Conservation (phyloP, 2,888 invertebrate species). For the Emmelina monodactyla region DNA sequence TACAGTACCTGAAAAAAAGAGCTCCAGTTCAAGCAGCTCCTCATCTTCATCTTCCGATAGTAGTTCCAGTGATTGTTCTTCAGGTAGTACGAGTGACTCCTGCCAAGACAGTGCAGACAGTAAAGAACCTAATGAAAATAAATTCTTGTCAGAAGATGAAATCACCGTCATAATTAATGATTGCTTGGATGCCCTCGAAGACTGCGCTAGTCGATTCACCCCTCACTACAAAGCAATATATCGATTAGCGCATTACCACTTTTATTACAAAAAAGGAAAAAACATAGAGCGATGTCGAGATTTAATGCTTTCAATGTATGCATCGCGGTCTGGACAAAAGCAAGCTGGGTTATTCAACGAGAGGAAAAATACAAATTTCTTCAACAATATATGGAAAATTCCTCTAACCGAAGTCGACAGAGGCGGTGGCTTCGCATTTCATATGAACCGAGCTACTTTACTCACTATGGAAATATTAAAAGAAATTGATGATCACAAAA, state of each 20-base stretch:
- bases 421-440: conserved; percentile 89
- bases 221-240: conserved; percentile 95
- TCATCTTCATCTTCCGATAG: conserved; percentile 57
- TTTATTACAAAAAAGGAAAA: conserved; percentile 73
- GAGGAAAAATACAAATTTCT: conserved; percentile 85
- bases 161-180: conserved; percentile 69
- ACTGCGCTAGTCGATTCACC: conserved; percentile 85
- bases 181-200: conserved; percentile 81
- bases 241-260: conserved; percentile 84
- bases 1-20: conserved; percentile 32
- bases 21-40: conserved; percentile 42
- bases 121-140: conserved; percentile 43
- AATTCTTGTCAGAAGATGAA: conserved; percentile 56
- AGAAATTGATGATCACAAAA: conserved; percentile 80
- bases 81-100: conserved; percentile 60
- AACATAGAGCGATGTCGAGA: conserved; percentile 75
- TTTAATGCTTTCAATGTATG: conserved; percentile 74
- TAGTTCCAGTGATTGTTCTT: conserved; percentile 65
- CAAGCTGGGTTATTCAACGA: conserved; percentile 87
- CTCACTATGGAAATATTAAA: conserved; percentile 83
- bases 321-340: conserved; percentile 70
- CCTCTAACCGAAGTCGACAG: conserved; percentile 90
- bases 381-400: conserved; percentile 93
- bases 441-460: conserved; percentile 85
- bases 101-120: conserved; percentile 60